Evolutionary conservation across 1,140 invertebrate genomes (phyloP), one percentile per base, ranked within the genome.

Genomic region (Laodelphax striatellus): DNA sequence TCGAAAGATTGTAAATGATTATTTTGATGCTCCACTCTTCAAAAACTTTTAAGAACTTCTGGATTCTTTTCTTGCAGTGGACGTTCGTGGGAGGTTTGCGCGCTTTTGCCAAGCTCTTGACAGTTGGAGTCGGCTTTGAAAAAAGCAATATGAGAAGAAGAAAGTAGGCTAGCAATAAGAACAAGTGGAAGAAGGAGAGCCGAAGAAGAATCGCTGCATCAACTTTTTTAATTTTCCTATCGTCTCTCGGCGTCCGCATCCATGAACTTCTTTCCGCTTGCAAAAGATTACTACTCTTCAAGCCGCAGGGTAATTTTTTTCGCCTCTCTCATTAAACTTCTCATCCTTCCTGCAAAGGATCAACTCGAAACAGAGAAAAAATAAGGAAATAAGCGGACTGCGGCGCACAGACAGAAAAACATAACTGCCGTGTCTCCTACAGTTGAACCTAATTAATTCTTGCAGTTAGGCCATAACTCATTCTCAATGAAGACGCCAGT

Each of bases 201-300:
- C 1, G 6, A 22, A 50, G 21, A 50, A 50, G 46, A 19, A 50
- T 50, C 46, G 21, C 14, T 10, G 16, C 46, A 22, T 50, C 46
- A 50, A 50, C 46, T 50, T 50, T 50, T 50, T 50, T 50, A 50
- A 50, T 50, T 50, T 50, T 14, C 16, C n/a, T n/a, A n/a, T n/a
- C n/a, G n/a, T n/a, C n/a, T n/a, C n/a, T n/a, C 46, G 16, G 6
- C 46, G 16, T 50, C 46, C 46, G 16, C 21, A 22, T 50, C 46
- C 21, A 22, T 50, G 46, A 19, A 50, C 16, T 50, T 50, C 21
- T 50, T 17, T 50, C 16, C 46, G 16, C 46, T 17, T 22, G 16
- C 21, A 19, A 17, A 19, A 50, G 16, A 17, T 19, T 17, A 50
- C 21, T 50, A 50, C 46, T 50, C 6, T 17, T 17, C 21, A 50